Evolutionary conservation across 2,888 invertebrate genomes (phyloP), one percentile per base, ranked within the genome.

Genomic region (Mechanitis mazaeus): DNA sequence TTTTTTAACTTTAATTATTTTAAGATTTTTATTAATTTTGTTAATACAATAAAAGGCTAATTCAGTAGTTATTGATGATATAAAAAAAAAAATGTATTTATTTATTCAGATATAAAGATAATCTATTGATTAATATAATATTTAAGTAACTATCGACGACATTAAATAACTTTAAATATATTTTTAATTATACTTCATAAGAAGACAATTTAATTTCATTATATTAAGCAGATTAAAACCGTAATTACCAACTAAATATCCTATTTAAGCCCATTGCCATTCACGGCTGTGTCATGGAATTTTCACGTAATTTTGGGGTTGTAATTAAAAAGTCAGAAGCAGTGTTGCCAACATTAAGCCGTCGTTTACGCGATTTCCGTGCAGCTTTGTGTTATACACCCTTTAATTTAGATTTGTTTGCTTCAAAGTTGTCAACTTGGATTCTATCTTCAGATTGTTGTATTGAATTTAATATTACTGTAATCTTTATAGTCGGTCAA

Each of bases 251-350:
- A 50, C 50, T 11, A 31, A 31, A 50, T 55, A 62, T 45, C 62
- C 64, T 60, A 59, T 59, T 65, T 65, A 63, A 67, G 63, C 59
- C 73, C 76, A 77, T 87, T 83, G 76, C 75, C 77, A 87, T 87
- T 85, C 87, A 63, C 68, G 69, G 68, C 72, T 72, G 67, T 68
- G 69, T 70, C 75, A 76, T 71, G 75, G 79, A 80, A 76, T 88
- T 88, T 79, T 81, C 88, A 88, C 87, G 81, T 84, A 83, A 88
- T 88, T 86, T 80, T 79, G 71, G 78, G 74, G 76, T 71, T 69
- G 81, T 86, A 88, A 88, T 88, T 88, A 88, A 88, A 88, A 88
- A 88, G 89, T 87, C 88, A 84, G 73, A 69, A 68, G 69, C 79
- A 80, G 77, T 79, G 81, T 73, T 82, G 83, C 78, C 83, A 84